Evolutionary conservation across 1,140 invertebrate genomes (phyloP).

Genomic region (Charaxes varanes): DNA sequence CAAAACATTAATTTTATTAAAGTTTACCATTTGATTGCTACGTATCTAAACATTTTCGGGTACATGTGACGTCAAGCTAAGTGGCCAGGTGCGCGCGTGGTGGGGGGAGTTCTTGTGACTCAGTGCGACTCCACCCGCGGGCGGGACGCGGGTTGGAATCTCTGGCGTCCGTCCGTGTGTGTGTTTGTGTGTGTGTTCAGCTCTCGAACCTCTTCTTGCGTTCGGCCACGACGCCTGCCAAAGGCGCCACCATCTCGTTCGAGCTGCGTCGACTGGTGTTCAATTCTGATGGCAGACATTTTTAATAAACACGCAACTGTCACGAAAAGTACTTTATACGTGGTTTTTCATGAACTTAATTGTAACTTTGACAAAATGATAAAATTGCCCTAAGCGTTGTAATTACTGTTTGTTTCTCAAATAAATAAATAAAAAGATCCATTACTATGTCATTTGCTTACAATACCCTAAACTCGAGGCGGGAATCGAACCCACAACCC

Average conservation of each 20-base stretch:
- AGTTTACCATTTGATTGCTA: not conserved
- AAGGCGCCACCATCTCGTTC: conserved; percentile 67
- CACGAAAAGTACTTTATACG: no score
- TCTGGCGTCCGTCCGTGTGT: not conserved
- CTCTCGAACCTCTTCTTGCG: conserved; percentile 79
- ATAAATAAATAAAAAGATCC: no score
- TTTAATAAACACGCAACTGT: no score
- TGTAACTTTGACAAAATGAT: no score
- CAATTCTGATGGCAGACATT: conserved; percentile 54
- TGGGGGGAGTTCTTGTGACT: conserved; percentile 32
- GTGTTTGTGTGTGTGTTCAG: conserved; percentile 5
- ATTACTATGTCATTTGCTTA: no score
- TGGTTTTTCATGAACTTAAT: no score
- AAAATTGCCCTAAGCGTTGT: no score
- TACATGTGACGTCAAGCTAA: conserved; percentile 29
- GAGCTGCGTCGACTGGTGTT: conserved; percentile 56
- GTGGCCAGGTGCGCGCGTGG: conserved; percentile 65
- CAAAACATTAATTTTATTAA: not conserved
- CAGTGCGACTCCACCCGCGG: not conserved
- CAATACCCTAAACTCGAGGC: no score
- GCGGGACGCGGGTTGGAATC: not conserved
- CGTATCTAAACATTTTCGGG: not conserved
- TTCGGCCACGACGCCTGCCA: conserved; percentile 80
- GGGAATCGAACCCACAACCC: no score
- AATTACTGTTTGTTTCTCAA: no score